phyloP scores from a whole-genome alignment of 2,888 invertebrate species.

The Andrena flavipes region DNA sequence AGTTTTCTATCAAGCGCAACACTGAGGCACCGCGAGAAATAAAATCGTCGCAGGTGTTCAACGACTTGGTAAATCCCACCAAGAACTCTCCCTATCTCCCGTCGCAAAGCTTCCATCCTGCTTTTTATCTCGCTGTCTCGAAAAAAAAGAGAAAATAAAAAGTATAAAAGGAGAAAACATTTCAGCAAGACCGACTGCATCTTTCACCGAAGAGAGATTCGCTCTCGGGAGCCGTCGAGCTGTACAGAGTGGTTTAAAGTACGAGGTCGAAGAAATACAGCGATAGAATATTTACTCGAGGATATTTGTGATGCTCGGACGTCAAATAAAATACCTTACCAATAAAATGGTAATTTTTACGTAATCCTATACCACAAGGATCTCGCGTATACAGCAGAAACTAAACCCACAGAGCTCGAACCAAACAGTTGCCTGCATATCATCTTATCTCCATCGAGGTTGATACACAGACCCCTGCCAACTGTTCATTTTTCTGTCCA shows the following conservation, averaged over 20 bases:
- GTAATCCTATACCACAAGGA: no score
- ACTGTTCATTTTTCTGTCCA: background rate
- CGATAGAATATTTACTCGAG: no score
- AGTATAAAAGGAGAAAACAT: background rate
- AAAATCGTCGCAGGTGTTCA: constrained; percentile 29
- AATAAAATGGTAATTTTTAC: no score
- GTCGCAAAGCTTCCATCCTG: background rate
- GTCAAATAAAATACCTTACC: no score
- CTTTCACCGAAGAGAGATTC: constrained; percentile 1
- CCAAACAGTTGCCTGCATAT: no score
- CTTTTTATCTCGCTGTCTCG: background rate
- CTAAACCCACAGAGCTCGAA: no score
- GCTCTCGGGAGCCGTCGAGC: background rate
- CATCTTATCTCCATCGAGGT: background rate
- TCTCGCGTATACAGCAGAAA: no score
- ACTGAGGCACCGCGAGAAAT: constrained; percentile 3
- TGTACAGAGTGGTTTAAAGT: background rate
- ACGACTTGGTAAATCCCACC: constrained; percentile 14
- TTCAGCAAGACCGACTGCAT: constrained; percentile 6
- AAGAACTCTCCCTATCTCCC: background rate
- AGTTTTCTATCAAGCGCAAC: background rate
- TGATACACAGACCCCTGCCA: background rate
- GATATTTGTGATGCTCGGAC: no score
- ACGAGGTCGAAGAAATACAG: background rate
- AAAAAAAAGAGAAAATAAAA: background rate